These are phyloP conservation scores for Myiotriccus ornatus DNA, from an alignment of 2,797 vertebrate species.

Conservation along the genomic window DNA sequence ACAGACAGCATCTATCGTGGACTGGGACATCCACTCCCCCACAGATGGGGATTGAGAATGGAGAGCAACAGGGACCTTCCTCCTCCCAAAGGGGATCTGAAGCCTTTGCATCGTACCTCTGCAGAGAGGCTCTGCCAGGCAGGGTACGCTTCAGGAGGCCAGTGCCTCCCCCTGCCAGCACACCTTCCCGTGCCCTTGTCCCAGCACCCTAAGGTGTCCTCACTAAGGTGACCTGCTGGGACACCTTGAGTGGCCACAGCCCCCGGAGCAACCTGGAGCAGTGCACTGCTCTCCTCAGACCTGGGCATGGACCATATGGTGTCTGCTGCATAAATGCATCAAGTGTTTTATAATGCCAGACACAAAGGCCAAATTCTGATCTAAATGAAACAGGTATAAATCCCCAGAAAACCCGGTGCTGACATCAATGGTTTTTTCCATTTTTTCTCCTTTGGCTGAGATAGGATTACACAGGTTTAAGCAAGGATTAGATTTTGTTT, in stretches of 20 bases:
- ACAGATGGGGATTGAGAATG: rapidly evolving
- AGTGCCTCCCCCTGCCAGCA: not conserved
- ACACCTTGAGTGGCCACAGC: not conserved
- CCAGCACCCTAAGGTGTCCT: not conserved
- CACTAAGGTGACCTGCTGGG: not conserved
- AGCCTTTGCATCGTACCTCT: rapidly evolving
- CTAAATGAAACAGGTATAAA: slow-evolving; percentile 19
- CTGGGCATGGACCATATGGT: not conserved
- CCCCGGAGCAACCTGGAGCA: not conserved
- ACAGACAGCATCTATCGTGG: rapidly evolving
- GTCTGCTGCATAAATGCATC: not conserved
- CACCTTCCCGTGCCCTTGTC: rapidly evolving
- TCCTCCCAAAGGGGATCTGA: not conserved
- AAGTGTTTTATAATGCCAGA: not conserved
- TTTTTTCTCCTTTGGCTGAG: not conserved
- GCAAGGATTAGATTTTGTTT: not conserved
- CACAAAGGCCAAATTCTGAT: not conserved
- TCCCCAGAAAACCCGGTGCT: not conserved
- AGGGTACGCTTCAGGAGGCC: not conserved
- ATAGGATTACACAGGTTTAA: slow-evolving; percentile 7
- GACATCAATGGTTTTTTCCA: not conserved
- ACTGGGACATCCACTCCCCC: not conserved
- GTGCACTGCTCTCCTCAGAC: not conserved
- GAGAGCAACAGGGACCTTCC: not conserved
- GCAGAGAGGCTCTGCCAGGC: not conserved